Percentiles rank a stretch among this genome's conserved stretches.
Conservation (phyloP, 2,888 invertebrate species). For the Harpalus rubripes region DNA sequence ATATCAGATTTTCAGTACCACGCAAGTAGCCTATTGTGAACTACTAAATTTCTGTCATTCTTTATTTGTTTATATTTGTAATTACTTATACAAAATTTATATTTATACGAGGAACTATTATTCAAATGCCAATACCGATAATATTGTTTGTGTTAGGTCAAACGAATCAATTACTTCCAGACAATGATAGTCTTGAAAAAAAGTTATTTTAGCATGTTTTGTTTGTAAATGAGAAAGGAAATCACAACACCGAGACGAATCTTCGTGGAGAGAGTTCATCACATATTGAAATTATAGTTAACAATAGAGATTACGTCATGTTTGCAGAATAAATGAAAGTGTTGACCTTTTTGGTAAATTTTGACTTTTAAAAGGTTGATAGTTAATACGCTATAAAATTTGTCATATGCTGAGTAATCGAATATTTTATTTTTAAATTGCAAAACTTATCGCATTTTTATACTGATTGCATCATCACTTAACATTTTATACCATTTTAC, state of each 20-base stretch:
- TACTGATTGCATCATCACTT: slow-evolving; percentile 11
- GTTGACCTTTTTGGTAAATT: slow-evolving; percentile 46
- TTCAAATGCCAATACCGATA: not conserved
- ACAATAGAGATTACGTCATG: slow-evolving; percentile 39
- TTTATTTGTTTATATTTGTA: not conserved
- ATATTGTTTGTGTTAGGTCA: not conserved
- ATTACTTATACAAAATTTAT: not conserved
- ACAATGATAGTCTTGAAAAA: not conserved
- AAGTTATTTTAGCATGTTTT: slow-evolving; percentile 1
- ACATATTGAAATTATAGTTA: slow-evolving; percentile 22
- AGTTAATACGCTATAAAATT: slow-evolving; percentile 15
- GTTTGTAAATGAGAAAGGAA: slow-evolving; percentile 23
- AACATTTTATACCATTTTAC: not conserved
- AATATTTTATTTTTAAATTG: slow-evolving; percentile 30
- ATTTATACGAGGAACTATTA: not conserved
- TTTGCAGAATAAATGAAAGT: slow-evolving; percentile 33
- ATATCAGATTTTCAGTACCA: no score
- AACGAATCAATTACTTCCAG: not conserved
- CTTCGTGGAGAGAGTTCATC: slow-evolving; percentile 30
- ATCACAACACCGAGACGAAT: slow-evolving; percentile 13
- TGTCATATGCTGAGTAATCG: slow-evolving; percentile 38
- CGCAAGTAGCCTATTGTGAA: no score
- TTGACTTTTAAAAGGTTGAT: slow-evolving; percentile 45
- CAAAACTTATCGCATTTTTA: slow-evolving; percentile 25
- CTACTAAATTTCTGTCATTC: not conserved